phyloP scores from a whole-genome alignment of 2,797 vertebrate species.

The Chiroxiphia lanceolata region DNA sequence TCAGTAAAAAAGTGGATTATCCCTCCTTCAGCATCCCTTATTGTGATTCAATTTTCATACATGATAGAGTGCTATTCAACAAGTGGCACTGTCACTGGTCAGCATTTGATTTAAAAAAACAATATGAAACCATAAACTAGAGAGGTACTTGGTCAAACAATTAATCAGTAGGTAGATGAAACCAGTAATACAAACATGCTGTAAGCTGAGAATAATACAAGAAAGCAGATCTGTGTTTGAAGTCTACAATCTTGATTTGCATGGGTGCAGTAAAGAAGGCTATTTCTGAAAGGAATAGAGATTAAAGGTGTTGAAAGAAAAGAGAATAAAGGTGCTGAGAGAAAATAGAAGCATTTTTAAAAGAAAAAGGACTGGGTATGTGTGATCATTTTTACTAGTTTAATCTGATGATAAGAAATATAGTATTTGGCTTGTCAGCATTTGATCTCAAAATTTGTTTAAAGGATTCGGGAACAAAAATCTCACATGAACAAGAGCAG shows the following conservation, averaged over 20 bases:
- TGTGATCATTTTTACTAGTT: background rate
- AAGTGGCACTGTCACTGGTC: background rate
- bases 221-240: background rate
- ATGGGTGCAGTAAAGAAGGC: background rate
- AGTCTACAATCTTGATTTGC: slow-evolving; percentile 4
- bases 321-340: background rate
- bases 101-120: slow-evolving; percentile 26
- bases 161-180: background rate
- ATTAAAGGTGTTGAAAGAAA: background rate
- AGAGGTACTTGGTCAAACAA: slow-evolving; percentile 2
- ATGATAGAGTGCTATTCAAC: background rate
- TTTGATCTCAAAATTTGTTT: background rate
- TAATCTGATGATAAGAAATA: background rate
- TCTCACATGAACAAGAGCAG: background rate
- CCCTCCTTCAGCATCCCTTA: background rate
- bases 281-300: background rate
- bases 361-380: background rate
- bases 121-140: background rate
- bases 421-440: background rate
- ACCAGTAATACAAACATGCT: background rate
- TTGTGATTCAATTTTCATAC: background rate
- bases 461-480: background rate
- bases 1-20: slow-evolving; percentile 44
- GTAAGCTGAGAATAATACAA: background rate
- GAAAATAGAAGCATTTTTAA: background rate